phyloP scores from a whole-genome alignment of 2,113 vertebrate genomes.

The Numida meleagris region DNA sequence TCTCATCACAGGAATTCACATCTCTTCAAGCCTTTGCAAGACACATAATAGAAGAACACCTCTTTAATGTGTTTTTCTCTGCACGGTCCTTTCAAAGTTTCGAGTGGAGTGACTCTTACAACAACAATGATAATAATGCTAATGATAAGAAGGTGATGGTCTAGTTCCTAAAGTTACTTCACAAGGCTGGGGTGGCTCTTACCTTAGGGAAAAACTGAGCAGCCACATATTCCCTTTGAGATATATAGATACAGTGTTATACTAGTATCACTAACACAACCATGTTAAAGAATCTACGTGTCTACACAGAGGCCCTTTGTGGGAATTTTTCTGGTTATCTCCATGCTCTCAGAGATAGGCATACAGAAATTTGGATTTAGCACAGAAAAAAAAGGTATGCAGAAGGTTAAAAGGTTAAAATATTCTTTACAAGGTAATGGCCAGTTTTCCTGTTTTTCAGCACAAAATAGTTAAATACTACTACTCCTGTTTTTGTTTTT shows the following conservation, averaged over 20 bases:
- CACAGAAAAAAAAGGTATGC: neutral
- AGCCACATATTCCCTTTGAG: neutral
- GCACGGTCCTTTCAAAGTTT: neutral
- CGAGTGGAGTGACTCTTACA: neutral
- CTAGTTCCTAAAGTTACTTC: neutral
- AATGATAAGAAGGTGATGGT: neutral
- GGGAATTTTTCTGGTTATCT: neutral
- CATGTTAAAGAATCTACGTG: neutral
- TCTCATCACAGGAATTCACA: neutral
- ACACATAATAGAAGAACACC: neutral
- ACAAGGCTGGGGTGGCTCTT: neutral
- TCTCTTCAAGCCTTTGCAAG: neutral
- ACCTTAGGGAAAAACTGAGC: neutral
- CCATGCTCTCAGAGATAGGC: neutral
- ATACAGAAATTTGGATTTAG: neutral
- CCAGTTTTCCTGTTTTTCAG: neutral
- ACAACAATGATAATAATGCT: neutral
- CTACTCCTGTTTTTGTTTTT: neutral
- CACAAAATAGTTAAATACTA: neutral
- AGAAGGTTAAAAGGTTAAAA: neutral
- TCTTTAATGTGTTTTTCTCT: neutral
- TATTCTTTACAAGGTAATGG: neutral
- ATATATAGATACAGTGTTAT: neutral
- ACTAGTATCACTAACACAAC: fast-evolving
- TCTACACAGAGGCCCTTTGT: neutral